phyloP scores from a whole-genome alignment of 2,797 vertebrate genomes.

The Bradypodion ventrale region DNA sequence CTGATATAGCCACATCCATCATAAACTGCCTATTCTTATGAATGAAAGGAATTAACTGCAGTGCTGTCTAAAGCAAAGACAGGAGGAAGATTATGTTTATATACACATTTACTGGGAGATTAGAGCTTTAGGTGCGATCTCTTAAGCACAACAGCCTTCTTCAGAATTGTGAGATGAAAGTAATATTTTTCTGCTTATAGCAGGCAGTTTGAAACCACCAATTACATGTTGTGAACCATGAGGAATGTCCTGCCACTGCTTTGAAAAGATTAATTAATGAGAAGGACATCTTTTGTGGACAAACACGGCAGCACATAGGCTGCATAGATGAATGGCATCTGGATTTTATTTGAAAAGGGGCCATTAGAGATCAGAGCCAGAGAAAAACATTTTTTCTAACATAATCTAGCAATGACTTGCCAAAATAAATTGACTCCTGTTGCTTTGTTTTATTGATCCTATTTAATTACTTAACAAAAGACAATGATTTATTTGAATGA shows the following conservation, averaged over 20 bases:
- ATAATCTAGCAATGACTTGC: constrained; percentile 44
- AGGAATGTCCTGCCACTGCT: constrained; percentile 52
- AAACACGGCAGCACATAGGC: constrained; percentile 53
- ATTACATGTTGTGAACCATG: constrained; percentile 13
- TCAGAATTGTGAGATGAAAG: constrained; percentile 38
- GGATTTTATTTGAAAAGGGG: constrained; percentile 62
- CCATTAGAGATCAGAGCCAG: constrained; percentile 65
- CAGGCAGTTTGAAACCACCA: constrained; percentile 21
- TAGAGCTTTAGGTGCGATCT: neutral
- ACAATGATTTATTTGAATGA: constrained; percentile 51
- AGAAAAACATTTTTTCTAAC: constrained; percentile 64
- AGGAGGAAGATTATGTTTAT: neutral
- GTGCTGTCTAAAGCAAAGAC: neutral
- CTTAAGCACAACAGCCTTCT: constrained; percentile 41
- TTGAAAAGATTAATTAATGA: constrained; percentile 57
- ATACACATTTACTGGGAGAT: constrained; percentile 25
- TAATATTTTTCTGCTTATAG: constrained; percentile 21
- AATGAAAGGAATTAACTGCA: neutral
- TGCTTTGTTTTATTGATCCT: constrained; percentile 63
- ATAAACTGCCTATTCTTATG: neutral
- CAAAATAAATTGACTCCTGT: constrained; percentile 61
- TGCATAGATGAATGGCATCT: constrained; percentile 57
- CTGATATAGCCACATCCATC: neutral
- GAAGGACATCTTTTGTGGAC: constrained; percentile 61
- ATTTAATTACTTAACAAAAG: constrained; percentile 61